Conservation (phyloP, 2,113 vertebrate genomes). For the Osmerus mordax region DNA sequence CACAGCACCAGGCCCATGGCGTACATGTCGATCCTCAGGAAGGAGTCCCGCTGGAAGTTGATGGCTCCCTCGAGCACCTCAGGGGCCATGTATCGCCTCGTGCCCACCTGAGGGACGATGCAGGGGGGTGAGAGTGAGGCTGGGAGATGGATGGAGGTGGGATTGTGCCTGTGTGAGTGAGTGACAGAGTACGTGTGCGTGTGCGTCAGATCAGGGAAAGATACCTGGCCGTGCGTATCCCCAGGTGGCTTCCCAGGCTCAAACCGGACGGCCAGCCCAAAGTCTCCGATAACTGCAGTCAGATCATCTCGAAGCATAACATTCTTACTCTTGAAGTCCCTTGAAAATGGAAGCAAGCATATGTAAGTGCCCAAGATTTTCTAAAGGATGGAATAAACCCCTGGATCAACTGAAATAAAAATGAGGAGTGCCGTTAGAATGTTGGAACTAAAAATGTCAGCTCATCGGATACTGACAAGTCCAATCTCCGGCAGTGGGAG, state of each 20-base stretch:
- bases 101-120: constrained; percentile 82
- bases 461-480: too few species aligned
- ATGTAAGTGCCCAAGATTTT: not conserved
- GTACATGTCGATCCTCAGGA: constrained; percentile 98
- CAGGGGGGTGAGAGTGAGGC: not conserved
- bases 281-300: constrained; percentile 91
- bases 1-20: constrained; percentile 95
- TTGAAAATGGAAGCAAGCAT: constrained; percentile 48
- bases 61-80: constrained; percentile 98
- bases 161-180: not conserved
- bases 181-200: not conserved
- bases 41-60: constrained; percentile 96
- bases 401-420: too few species aligned
- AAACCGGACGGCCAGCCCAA: constrained; percentile 93
- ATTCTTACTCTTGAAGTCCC: constrained; percentile 99
- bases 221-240: constrained; percentile 96
- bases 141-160: not conserved
- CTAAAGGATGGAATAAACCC: not conserved
- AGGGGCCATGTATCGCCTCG: constrained; percentile 96
- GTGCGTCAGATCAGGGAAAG: not conserved
- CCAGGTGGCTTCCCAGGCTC: constrained; percentile 96
- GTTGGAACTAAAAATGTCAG: too few species aligned
- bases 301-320: constrained; percentile 92
- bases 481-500: too few species aligned
- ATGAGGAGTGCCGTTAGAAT: too few species aligned